phyloP scores from a whole-genome alignment of 2,888 invertebrate genomes.

The Cantharis lateralis region DNA sequence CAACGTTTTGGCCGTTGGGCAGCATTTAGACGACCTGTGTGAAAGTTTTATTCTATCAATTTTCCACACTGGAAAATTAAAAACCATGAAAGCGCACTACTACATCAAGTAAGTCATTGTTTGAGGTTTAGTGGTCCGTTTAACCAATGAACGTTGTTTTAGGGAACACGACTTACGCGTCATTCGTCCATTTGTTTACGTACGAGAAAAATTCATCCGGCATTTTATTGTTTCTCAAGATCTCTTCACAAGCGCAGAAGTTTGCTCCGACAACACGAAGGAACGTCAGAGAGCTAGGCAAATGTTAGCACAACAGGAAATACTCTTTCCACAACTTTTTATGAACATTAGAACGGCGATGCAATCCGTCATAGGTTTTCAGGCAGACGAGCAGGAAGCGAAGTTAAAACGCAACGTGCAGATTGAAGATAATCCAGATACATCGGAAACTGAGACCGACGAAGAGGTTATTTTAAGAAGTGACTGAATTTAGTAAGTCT shows the following conservation, averaged over 20 bases:
- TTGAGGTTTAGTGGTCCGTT: constrained; percentile 8
- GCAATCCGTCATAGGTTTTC: constrained; percentile 54
- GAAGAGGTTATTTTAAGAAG: constrained; percentile 67
- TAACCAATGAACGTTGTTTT: constrained; percentile 39
- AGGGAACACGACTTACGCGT: constrained; percentile 82
- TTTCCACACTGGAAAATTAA: constrained; percentile 78
- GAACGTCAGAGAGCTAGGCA: constrained; percentile 65
- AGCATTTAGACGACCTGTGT: constrained; percentile 83
- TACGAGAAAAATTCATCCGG: constrained; percentile 74
- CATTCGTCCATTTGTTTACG: constrained; percentile 85
- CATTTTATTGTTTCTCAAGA: constrained; percentile 75
- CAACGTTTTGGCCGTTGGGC: constrained; percentile 86
- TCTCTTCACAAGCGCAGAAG: constrained; percentile 66
- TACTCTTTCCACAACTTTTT: constrained; percentile 75
- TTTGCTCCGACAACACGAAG: constrained; percentile 47
- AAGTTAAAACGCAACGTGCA: constrained; percentile 65
- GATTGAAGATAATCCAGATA: constrained; percentile 62
- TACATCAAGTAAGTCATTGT: constrained; percentile 64
- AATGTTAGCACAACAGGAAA: constrained; percentile 75
- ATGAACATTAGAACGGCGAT: constrained; percentile 76
- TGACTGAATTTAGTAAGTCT: constrained; percentile 32
- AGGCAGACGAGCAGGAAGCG: constrained; percentile 60
- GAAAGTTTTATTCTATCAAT: constrained; percentile 81
- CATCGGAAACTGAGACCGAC: constrained; percentile 68
- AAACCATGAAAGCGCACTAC: constrained; percentile 82